Evolutionary conservation across 2,888 invertebrate species (phyloP).

Genomic region (Apamea crenata): DNA sequence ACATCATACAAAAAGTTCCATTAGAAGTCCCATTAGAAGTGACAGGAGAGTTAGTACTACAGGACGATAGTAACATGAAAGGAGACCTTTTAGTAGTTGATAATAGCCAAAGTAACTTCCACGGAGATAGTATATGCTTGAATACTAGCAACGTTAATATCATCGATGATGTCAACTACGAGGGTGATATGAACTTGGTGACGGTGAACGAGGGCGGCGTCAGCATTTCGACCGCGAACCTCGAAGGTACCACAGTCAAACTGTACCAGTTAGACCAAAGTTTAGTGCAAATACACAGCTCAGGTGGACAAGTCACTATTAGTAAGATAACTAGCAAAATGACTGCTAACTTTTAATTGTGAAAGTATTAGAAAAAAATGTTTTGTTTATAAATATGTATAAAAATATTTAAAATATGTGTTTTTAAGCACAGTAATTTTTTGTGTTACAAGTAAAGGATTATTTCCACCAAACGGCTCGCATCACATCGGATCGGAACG

Average conservation of each 20-base stretch:
- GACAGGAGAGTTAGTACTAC: slow-evolving; percentile 76
- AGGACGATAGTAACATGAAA: slow-evolving; percentile 75
- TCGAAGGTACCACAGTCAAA: slow-evolving; percentile 76
- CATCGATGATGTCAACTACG: slow-evolving; percentile 67
- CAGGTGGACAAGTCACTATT: slow-evolving; percentile 79
- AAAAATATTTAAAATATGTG: neutral
- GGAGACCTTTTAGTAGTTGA: slow-evolving; percentile 77
- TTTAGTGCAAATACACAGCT: slow-evolving; percentile 80
- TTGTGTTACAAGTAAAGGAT: neutral
- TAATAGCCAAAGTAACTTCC: slow-evolving; percentile 65
- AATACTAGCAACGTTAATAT: slow-evolving; percentile 66
- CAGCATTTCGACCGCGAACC: slow-evolving; percentile 72
- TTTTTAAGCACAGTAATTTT: slow-evolving; percentile 1
- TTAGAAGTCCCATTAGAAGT: slow-evolving; percentile 78
- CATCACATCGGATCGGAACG: no score
- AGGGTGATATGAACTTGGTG: slow-evolving; percentile 77
- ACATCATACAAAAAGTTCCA: slow-evolving; percentile 71
- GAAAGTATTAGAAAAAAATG: slow-evolving; percentile 26
- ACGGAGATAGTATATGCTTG: slow-evolving; percentile 66
- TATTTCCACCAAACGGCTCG: no score
- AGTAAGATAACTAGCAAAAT: slow-evolving; percentile 84
- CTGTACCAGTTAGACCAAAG: slow-evolving; percentile 83
- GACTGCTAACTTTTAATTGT: slow-evolving; percentile 79
- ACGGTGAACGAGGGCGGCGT: slow-evolving; percentile 78
- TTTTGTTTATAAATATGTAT: neutral